Evolutionary conservation across 1,140 invertebrate genomes (phyloP).

Genomic region (Drosophila nebulosa): DNA sequence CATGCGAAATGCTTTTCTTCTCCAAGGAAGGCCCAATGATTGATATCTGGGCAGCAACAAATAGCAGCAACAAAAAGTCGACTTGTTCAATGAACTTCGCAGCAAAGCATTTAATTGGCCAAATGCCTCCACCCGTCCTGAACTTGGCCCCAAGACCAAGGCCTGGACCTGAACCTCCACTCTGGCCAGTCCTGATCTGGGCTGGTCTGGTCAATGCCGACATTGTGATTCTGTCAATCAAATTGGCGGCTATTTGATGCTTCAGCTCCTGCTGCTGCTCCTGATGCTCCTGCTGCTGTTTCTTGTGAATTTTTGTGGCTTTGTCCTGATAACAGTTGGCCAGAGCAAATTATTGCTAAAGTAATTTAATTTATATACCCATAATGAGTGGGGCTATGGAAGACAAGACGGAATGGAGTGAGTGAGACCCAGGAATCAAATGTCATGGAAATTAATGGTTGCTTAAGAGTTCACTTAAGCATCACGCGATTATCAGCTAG

Average conservation of each 20-base stretch:
- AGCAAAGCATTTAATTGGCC: slow-evolving; percentile 68
- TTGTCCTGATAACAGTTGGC: slow-evolving; percentile 25
- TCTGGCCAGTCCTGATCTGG: not conserved
- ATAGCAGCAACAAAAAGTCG: slow-evolving; percentile 36
- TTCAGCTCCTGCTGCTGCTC: slow-evolving; percentile 5
- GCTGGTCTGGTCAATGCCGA: slow-evolving; percentile 21
- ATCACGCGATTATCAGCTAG: not conserved
- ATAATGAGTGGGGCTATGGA: slow-evolving; percentile 11
- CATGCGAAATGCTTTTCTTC: slow-evolving; percentile 56
- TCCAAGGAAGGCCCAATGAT: slow-evolving; percentile 31
- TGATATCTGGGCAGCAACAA: slow-evolving; percentile 58
- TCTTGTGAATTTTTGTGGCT: slow-evolving; percentile 16
- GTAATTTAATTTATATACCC: slow-evolving; percentile 58
- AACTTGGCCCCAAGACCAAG: slow-evolving; percentile 22
- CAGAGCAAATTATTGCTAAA: slow-evolving; percentile 43
- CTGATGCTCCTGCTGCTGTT: slow-evolving; percentile 4
- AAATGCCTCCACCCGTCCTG: slow-evolving; percentile 1
- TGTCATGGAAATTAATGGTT: not conserved
- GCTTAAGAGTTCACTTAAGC: not conserved
- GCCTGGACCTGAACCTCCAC: not conserved
- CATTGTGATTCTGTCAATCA: slow-evolving; percentile 65
- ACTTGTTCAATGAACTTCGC: slow-evolving; percentile 70
- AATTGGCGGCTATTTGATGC: slow-evolving; percentile 40
- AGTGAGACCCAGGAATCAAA: not conserved
- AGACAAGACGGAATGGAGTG: not conserved